These are phyloP conservation scores for Frieseomelitta varia DNA, from an alignment of 1,140 invertebrate genomes.

Conservation along the genomic window DNA sequence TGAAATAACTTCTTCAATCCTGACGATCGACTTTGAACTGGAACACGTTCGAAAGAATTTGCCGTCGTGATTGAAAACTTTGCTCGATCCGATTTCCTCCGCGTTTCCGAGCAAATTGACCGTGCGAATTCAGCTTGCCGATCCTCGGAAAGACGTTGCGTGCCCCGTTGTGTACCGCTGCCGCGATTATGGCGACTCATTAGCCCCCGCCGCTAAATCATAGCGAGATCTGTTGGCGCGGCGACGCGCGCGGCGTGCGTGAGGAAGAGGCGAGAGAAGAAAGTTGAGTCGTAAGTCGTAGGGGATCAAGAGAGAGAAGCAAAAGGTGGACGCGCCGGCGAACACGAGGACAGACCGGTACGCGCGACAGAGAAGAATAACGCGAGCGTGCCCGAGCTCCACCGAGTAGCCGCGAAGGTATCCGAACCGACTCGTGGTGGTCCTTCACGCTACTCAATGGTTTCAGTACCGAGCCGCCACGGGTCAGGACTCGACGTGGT, in stretches of 20 bases:
- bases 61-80: too few species aligned
- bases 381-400: conserved; percentile 59
- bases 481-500: conserved; percentile 75
- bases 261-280: conserved; percentile 35
- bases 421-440: conserved; percentile 69
- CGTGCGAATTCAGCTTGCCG: background rate
- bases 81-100: too few species aligned
- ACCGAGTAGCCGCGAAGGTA: conserved; percentile 57
- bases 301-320: conserved; percentile 37
- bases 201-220: conserved; percentile 73
- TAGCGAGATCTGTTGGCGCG: conserved; percentile 50
- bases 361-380: background rate
- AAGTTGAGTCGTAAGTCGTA: background rate
- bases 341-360: background rate
- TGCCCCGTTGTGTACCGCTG: conserved; percentile 22
- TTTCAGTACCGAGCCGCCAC: conserved; percentile 78
- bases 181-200: conserved; percentile 69
- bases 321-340: conserved; percentile 5
- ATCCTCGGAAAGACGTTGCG: conserved; percentile 33
- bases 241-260: conserved; percentile 5
- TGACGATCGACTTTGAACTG: too few species aligned
- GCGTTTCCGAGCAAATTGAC: too few species aligned
- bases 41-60: too few species aligned
- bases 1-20: too few species aligned
- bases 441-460: conserved; percentile 73